Evolutionary conservation across 2,888 invertebrate species (phyloP), one percentile per base, ranked within the genome.

Genomic region (Crepidodera aurea): DNA sequence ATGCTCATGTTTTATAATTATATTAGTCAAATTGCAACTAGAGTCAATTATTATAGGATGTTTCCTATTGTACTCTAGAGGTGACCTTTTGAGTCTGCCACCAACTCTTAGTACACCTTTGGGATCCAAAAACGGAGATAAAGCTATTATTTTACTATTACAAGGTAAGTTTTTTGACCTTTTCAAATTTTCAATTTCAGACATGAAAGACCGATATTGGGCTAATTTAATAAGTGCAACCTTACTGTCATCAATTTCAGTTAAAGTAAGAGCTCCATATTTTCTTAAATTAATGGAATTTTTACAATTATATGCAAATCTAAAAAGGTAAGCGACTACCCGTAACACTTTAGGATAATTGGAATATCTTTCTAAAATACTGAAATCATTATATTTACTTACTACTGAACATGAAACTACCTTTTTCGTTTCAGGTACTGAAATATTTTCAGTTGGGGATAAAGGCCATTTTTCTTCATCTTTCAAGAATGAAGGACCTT

Each of bases 1-100:
- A 62, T 73, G 73, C 12, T 68, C 64, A 50, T 65, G 8, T 8
- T 46, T 16, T 15, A 72, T 46, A 32, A 72, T 50, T 19, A 66
- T 44, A 22, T 60, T 37, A 1, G 61, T 55, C 12, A 68, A 42
- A 16, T 3, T 10, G 25, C 50, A 50, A 22, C 55, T 50, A 5
- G 12, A 12, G 7, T 55, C 32, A 10, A 55, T n/a, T 4, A 61
- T 5, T 29, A 55, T 55, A 8, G 50, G 60, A 22, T 48, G 50
- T 50, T 61, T 51, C 13, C 29, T 7, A 7, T 61, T 32, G 32
- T 40, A 55, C 3, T 10, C n/a, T 18, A 62, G 25, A 1, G 50
- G 10, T 13, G 61, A 25, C 7, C 46, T 16, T 18, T 27, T 39
- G 29, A 61, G 8, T 22, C 61, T 22, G 15, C 61, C 61, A 22